These are phyloP conservation scores for Chamaea fasciata DNA, from an alignment of 2,113 vertebrate genomes.

Conservation along the genomic window DNA sequence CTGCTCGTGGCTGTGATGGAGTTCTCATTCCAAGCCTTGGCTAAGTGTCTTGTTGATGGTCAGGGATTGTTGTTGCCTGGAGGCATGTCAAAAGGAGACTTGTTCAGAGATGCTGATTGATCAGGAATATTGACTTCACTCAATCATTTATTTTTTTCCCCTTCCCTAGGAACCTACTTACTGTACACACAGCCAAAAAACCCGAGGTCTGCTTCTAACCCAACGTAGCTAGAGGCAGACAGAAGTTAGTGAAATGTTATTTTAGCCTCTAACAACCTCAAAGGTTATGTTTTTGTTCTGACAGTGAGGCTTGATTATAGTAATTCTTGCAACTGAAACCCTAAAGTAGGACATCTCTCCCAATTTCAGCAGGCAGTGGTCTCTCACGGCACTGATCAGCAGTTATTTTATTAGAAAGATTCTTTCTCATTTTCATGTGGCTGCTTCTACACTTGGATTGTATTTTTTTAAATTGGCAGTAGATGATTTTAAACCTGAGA, in stretches of 20 bases:
- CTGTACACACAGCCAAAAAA: not conserved
- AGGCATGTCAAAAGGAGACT: conserved; percentile 44
- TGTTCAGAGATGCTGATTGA: conserved; percentile 42
- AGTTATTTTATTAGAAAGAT: not conserved
- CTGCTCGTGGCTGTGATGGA: not conserved
- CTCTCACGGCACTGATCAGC: not conserved
- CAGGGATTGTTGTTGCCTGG: conserved; percentile 14
- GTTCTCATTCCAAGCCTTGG: not conserved
- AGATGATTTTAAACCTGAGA: not conserved
- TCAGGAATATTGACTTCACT: conserved; percentile 47
- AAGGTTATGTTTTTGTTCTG: conserved; percentile 49
- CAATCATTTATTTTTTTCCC: not conserved
- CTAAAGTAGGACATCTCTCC: conserved; percentile 32
- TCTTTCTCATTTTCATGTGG: not conserved
- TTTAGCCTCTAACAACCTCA: conserved; percentile 51
- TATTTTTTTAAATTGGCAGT: not conserved
- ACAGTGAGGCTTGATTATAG: conserved; percentile 45
- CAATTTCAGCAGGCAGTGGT: not conserved
- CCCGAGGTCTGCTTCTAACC: not conserved
- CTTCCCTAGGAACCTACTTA: not conserved
- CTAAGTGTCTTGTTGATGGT: conserved; percentile 27
- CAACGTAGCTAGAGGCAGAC: conserved; percentile 19
- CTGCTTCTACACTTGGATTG: not conserved
- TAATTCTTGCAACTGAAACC: conserved; percentile 48
- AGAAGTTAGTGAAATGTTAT: conserved; percentile 42